A percentile compares a stretch with the other conserved stretches of the same genome.
phyloP scores from a whole-genome alignment of 2,797 vertebrate species.

The Enteromius mattozi region DNA sequence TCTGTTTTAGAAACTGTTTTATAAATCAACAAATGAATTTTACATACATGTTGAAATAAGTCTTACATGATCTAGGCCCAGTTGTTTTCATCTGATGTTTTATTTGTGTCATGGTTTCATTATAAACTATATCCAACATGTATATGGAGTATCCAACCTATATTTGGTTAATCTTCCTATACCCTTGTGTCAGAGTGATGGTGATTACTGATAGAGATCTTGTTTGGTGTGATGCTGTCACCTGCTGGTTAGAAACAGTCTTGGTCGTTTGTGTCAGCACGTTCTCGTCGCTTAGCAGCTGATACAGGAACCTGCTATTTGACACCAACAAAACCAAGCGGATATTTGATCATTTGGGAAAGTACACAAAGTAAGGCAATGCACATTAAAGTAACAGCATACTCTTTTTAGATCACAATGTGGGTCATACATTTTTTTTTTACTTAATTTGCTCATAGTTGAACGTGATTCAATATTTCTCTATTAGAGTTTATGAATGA shows the following conservation, averaged over 20 bases:
- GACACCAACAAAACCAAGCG: slow-evolving; percentile 1
- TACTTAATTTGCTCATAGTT: neutral
- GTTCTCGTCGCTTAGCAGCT: slow-evolving; percentile 5
- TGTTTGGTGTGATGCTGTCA: slow-evolving; percentile 25
- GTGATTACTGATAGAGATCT: neutral
- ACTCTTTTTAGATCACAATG: neutral
- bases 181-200: neutral
- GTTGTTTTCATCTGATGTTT: neutral
- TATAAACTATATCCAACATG: neutral
- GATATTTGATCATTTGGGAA: slow-evolving; percentile 12
- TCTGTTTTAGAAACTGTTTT: too few species aligned
- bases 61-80: neutral
- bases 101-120: neutral
- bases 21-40: neutral
- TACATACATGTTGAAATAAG: neutral
- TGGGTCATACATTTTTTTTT: neutral
- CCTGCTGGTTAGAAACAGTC: slow-evolving; percentile 33
- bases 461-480: neutral
- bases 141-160: neutral
- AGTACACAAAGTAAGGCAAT: neutral
- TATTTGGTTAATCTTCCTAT: neutral
- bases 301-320: slow-evolving; percentile 2
- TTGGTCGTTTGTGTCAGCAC: neutral
- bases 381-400: neutral
- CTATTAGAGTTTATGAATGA: neutral